phyloP scores from a whole-genome alignment of 2,888 invertebrate genomes.

The Trachelus stipa region DNA sequence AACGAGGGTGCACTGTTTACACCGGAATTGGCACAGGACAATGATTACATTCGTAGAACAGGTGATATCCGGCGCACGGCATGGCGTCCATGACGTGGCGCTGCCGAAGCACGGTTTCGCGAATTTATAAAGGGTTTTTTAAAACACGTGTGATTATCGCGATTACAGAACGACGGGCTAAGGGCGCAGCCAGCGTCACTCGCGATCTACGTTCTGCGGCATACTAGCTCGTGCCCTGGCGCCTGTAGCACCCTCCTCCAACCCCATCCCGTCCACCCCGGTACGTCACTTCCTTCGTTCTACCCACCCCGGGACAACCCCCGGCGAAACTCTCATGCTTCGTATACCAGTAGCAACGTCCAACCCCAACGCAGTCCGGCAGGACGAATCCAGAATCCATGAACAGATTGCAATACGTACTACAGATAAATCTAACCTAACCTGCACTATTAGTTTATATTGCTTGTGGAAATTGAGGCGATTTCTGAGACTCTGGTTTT shows the following conservation, averaged over 20 bases:
- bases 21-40: neutral
- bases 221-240: constrained; percentile 61
- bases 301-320: constrained; percentile 36
- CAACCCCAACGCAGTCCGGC: constrained; percentile 20
- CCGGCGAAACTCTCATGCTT: constrained; percentile 10
- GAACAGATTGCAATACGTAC: neutral
- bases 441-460: neutral
- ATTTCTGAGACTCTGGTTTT: neutral
- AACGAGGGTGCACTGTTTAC: constrained; percentile 7
- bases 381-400: neutral
- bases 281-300: constrained; percentile 36
- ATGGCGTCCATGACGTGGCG: neutral
- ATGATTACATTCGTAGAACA: constrained; percentile 1
- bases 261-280: constrained; percentile 31
- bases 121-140: neutral
- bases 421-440: neutral
- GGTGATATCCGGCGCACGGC: neutral
- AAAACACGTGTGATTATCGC: neutral
- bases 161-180: neutral
- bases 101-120: neutral
- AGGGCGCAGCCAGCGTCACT: constrained; percentile 49
- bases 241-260: constrained; percentile 41
- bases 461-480: neutral
- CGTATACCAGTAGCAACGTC: constrained; percentile 14
- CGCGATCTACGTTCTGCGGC: constrained; percentile 63